Conservation (phyloP, 2,888 invertebrate genomes). For the Busseola fusca region DNA sequence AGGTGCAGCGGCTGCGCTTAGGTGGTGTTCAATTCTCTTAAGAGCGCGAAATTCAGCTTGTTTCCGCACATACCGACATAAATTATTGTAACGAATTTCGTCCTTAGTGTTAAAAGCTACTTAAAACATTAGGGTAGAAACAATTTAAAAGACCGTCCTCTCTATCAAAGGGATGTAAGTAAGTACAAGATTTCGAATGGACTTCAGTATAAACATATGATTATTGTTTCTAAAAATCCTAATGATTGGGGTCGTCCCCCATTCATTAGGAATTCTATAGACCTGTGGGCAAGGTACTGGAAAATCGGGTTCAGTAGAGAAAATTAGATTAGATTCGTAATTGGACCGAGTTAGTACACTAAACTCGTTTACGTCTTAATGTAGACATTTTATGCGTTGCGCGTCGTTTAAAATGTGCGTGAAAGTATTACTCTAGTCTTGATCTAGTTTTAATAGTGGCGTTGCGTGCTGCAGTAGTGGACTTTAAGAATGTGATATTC, state of each 20-base stretch:
- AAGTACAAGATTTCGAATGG: background rate
- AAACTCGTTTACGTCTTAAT: slow-evolving; percentile 12
- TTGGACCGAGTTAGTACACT: slow-evolving; percentile 20
- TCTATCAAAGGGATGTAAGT: background rate
- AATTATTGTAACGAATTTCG: background rate
- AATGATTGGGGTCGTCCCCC: too few relatives aligned
- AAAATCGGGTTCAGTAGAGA: slow-evolving; percentile 19
- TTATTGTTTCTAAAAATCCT: slow-evolving; percentile 4
- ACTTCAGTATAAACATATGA: background rate
- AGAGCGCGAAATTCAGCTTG: background rate
- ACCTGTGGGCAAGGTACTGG: background rate
- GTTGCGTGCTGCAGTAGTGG: background rate
- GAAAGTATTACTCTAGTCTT: slow-evolving; percentile 20
- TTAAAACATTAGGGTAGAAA: background rate
- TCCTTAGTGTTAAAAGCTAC: background rate
- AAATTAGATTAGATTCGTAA: slow-evolving; percentile 30
- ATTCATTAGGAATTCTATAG: background rate
- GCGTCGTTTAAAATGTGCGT: slow-evolving; percentile 26
- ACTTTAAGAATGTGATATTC: slow-evolving; percentile 7
- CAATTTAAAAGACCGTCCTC: background rate
- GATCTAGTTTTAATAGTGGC: slow-evolving; percentile 33
- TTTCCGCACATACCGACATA: background rate
- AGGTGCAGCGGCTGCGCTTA: slow-evolving; percentile 9
- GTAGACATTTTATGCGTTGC: slow-evolving; percentile 20
- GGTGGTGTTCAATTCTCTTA: background rate